Evolutionary conservation across 2,888 invertebrate genomes (phyloP).

Genomic region (Cryptus viduatorius): DNA sequence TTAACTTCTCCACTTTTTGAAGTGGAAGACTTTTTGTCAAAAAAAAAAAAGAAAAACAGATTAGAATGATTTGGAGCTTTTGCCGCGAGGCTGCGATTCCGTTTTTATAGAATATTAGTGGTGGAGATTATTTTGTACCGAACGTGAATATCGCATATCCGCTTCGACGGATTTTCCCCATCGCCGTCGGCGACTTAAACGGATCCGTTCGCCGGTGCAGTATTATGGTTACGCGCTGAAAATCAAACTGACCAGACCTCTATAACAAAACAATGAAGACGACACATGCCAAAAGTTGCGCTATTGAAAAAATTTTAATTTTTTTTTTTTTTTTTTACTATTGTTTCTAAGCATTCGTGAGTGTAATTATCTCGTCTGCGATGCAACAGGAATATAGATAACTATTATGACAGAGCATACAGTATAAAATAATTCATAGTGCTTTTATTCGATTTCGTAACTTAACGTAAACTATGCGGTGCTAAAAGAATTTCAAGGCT

Average conservation of each 20-base stretch:
- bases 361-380: not conserved
- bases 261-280: conserved; percentile 49
- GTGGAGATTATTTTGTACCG: conserved; percentile 5
- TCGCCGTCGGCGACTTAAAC: conserved; percentile 23
- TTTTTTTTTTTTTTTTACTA: not conserved
- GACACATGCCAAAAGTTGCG: conserved; percentile 24
- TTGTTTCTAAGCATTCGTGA: conserved; percentile 26
- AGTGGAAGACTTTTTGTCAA: no score
- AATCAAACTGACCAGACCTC: conserved; percentile 57
- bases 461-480: not conserved
- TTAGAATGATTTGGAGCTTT: not conserved
- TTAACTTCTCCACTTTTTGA: not conserved
- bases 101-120: not conserved
- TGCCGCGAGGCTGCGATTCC: not conserved
- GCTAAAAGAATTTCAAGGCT: not conserved
- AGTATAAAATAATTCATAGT: not conserved
- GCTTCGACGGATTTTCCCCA: conserved; percentile 11
- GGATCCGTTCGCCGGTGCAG: conserved; percentile 18
- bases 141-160: not conserved
- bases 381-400: not conserved
- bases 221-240: conserved; percentile 23
- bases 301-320: not conserved
- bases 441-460: not conserved
- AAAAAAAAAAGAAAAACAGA: not conserved
- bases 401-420: not conserved